A percentile compares a stretch with the other conserved stretches of the same genome.
Evolutionary conservation across 2,797 vertebrate genomes (phyloP).

Genomic region (Hirundo rustica): DNA sequence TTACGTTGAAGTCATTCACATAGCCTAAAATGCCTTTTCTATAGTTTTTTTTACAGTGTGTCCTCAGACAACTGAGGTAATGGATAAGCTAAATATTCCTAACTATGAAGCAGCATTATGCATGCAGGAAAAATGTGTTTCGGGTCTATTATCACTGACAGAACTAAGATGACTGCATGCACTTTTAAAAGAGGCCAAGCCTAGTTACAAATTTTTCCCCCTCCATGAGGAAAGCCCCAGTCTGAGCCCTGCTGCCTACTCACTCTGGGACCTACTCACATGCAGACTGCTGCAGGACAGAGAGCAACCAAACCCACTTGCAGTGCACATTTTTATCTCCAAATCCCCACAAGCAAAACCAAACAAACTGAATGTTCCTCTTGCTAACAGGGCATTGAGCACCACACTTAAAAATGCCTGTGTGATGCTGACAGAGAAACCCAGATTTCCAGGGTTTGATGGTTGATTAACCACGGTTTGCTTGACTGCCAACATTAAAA

Average conservation of each 20-base stretch:
- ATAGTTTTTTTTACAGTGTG: slow-evolving; percentile 50
- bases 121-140: slow-evolving; percentile 28
- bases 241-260: not conserved
- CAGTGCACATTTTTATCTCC: not conserved
- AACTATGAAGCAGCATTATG: slow-evolving; percentile 50
- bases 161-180: not conserved
- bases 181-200: slow-evolving; percentile 27
- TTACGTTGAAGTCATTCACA: slow-evolving; percentile 63
- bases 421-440: not conserved
- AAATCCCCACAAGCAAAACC: not conserved
- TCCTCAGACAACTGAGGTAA: slow-evolving; percentile 64
- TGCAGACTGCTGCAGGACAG: not conserved
- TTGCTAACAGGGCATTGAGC: not conserved
- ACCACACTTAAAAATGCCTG: not conserved
- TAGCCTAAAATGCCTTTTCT: slow-evolving; percentile 53
- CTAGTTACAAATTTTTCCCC: not conserved
- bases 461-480: not conserved
- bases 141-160: not conserved
- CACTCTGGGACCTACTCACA: not conserved
- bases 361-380: not conserved
- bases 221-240: not conserved
- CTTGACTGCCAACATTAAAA: not conserved
- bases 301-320: not conserved
- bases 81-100: slow-evolving; percentile 60
- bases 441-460: not conserved